Evolutionary conservation across 2,113 vertebrate species (phyloP), one percentile per base, ranked within the genome.

Genomic region (Euleptes europaea): DNA sequence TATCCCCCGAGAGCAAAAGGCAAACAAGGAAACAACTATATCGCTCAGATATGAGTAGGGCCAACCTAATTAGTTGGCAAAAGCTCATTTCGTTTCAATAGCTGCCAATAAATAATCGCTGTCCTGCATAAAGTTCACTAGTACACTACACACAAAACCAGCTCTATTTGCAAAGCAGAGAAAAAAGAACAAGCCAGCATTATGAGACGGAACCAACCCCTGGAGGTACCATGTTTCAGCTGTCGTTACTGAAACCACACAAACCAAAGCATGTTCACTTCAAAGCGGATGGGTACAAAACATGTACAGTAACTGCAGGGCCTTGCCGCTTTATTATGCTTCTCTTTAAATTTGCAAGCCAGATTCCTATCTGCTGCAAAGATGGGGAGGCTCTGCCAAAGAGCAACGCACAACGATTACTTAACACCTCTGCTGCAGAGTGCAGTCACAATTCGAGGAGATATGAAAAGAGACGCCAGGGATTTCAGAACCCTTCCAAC

Each of bases 221-320:
- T 72, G 72, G 73, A 85, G 83, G 73, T 71, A 78, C 40, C 42
- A 40, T 78, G 14, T 72, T 84, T 85, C 83, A 71, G 87, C 73
- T 72, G 83, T 78, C 78, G 40, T 77, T 88, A 78, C 33, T 51
- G 42, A 82, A 88, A 85, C 79, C 78, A 71, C 83, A 85, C 54
- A 84, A 67, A 88, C 49, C 73, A 71, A 85, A 42, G 73, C 57
- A 77, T 78, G 78, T 72, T 63, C 81, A 81, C 83, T 88, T 88
- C 83, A 88, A 88, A 88, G 87, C 51, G 35, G 84, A 54, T 54
- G 21, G 73, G 83, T 82, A 88, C 33, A 82, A 85, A 85, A 88
- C 33, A 54, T 51, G 35, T 72, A 51, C 83, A 76, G 51, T 74
- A 67, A 73, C 60, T 74, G 82, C 70, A 80, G 47, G 70, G 54